Base-by-base conservation (phyloP, 1,140 invertebrate species). In the Drosophila pectinifera region DNA sequence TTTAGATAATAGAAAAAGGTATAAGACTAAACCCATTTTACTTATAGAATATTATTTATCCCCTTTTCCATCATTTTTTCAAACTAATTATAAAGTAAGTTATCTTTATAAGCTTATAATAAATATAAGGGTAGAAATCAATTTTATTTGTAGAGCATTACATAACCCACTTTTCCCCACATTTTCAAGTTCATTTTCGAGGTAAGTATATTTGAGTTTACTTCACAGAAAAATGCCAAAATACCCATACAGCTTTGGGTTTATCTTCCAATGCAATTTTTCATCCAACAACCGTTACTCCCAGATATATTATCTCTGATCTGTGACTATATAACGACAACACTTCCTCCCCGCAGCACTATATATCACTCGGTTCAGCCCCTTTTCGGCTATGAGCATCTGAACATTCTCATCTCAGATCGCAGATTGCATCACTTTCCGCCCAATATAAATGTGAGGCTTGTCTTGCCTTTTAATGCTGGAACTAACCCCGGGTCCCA, bases 401-500 rank as follows among this genome's bases (percentile, higher is more conserved):
- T 22, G 34, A 28, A 11, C 53, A 73, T 86, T 73, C 75, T 54
- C 77, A 85, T 80, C 57, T 70, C 31, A 38, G 48, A 79, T 73
- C 53, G 43, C 13, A 75, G 73, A 75, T 75, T 76, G 73, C 73
- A 76, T 76, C 73, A 76, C 49, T 36, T 42, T 59, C 73, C 62
- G 73, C 73, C 68, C 78, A 74, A 38, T 75, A 80, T 73, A 70
- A 70, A 70, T 70, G 78, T 64, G 61, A 51, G 73, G 82, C 75
- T 79, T 82, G 79, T 78, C 82, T 67, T 68, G 65, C 80, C 74
- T 76, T 79, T 83, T 88, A 86, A 86, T 86, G 83, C 69, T 86
- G 79, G 80, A 82, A 86, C 88, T 86, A 86, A 86, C 82, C 82
- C 48, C 65, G 58, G 82, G 82, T 79, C 69, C 61, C 48, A 42